phyloP scores from a whole-genome alignment of 2,797 vertebrate genomes.

The Phrynocephalus guinanensis region DNA sequence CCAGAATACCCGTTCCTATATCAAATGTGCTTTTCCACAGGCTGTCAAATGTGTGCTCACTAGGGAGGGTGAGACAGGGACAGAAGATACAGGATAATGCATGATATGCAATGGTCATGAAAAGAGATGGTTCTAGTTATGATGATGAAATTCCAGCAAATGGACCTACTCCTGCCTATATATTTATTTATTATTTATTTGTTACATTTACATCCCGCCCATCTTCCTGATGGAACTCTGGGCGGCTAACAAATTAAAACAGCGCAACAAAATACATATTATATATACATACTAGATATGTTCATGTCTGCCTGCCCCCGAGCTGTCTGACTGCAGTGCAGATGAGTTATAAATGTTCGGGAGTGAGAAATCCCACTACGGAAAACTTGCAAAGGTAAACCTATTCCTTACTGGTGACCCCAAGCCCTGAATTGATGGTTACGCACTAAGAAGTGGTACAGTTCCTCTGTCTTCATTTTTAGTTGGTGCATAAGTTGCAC shows the following conservation, averaged over 20 bases:
- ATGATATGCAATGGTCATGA: background rate
- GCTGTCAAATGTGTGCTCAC: background rate
- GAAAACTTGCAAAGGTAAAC: background rate
- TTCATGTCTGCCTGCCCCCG: background rate
- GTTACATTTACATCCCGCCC: too few species aligned
- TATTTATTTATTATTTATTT: too few species aligned
- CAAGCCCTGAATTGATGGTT: background rate
- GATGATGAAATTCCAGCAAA: background rate
- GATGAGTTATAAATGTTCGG: background rate
- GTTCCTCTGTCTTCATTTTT: background rate
- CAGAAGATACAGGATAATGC: background rate
- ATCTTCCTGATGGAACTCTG: too few species aligned
- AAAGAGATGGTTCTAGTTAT: too few species aligned
- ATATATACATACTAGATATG: background rate
- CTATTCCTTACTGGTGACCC: background rate
- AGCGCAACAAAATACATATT: too few species aligned
- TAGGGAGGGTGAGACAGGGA: background rate
- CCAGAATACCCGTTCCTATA: background rate
- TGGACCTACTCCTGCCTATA: background rate
- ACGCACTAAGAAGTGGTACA: too few species aligned
- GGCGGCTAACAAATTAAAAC: too few species aligned
- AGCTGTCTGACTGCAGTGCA: background rate
- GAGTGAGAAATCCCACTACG: background rate
- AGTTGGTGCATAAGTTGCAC: background rate
- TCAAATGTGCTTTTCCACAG: slow-evolving; percentile 15